A percentile compares a stretch with the other conserved stretches of the same genome.
Evolutionary conservation across 2,888 invertebrate species (phyloP).

Genomic region (Caenorhabditis sulstoni): DNA sequence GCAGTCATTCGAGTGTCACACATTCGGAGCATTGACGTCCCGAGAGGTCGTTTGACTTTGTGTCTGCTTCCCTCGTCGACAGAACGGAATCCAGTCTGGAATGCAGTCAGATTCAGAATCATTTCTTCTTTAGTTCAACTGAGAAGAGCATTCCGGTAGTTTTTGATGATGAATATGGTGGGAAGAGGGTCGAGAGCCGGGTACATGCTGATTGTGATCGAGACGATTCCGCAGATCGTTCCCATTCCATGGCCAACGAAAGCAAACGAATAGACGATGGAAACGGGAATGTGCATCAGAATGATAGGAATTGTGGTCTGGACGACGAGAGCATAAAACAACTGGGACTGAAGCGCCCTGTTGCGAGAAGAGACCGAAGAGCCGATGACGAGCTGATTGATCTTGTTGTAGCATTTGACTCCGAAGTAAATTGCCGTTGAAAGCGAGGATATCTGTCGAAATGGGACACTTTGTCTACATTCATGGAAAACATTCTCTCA

Average conservation of each 20-base stretch:
- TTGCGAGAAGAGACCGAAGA: neutral
- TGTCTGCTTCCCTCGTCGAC: neutral
- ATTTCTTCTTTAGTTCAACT: too few relatives aligned
- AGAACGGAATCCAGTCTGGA: conserved; percentile 8
- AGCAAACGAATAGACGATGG: conserved; percentile 23
- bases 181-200: conserved; percentile 45
- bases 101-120: too few relatives aligned
- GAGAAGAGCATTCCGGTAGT: conserved; percentile 24
- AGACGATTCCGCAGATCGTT: conserved; percentile 20
- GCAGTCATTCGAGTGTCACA: too few relatives aligned
- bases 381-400: conserved; percentile 10
- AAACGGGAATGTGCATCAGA: conserved; percentile 45
- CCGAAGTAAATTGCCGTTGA: conserved; percentile 17
- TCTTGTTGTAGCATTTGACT: conserved; percentile 17
- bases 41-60: neutral
- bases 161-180: conserved; percentile 39
- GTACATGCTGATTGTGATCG: conserved; percentile 35
- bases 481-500: neutral
- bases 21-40: too few relatives aligned
- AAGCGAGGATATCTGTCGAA: conserved; percentile 14
- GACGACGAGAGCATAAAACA: conserved; percentile 35
- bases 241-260: conserved; percentile 29
- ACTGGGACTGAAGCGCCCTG: conserved; percentile 21
- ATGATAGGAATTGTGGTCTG: conserved; percentile 35
- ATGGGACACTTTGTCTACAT: neutral